Percentiles rank a stretch among this genome's conserved stretches.
Evolutionary conservation across 2,888 invertebrate genomes (phyloP).

Genomic region (Rhogogaster chlorosoma): DNA sequence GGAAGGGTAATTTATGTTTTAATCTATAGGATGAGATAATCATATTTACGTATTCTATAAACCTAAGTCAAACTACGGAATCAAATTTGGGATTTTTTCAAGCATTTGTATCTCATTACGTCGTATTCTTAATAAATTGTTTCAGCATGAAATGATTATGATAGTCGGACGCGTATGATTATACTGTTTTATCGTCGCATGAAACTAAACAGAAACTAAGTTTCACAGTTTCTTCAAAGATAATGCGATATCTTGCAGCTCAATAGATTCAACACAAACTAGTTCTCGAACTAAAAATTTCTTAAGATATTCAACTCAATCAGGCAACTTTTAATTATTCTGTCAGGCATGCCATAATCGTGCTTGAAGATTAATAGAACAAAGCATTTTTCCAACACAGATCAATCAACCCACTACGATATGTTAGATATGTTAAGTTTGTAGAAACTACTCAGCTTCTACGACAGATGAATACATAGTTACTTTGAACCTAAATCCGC

Average conservation of each 20-base stretch:
- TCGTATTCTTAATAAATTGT: background rate
- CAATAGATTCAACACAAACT: background rate
- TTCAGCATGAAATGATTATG: background rate
- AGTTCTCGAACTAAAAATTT: background rate
- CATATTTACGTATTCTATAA: background rate
- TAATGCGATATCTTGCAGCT: background rate
- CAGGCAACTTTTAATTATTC: background rate
- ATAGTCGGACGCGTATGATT: background rate
- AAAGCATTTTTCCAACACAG: background rate
- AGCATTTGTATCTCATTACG: background rate
- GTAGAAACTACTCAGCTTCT: background rate
- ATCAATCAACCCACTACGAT: background rate
- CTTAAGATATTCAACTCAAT: background rate
- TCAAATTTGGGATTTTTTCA: background rate
- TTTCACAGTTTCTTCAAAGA: background rate
- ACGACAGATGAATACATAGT: conserved; percentile 14
- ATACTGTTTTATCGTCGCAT: background rate
- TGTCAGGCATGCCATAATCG: background rate
- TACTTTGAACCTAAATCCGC: background rate
- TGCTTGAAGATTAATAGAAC: background rate
- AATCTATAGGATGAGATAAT: conserved; percentile 23
- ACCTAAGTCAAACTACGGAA: background rate
- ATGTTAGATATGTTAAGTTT: background rate
- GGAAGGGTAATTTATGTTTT: conserved; percentile 25
- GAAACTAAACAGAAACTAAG: background rate